Evolutionary conservation across 2,888 invertebrate genomes (phyloP), one percentile per base, ranked within the genome.

Genomic region (Xestia ashworthii): DNA sequence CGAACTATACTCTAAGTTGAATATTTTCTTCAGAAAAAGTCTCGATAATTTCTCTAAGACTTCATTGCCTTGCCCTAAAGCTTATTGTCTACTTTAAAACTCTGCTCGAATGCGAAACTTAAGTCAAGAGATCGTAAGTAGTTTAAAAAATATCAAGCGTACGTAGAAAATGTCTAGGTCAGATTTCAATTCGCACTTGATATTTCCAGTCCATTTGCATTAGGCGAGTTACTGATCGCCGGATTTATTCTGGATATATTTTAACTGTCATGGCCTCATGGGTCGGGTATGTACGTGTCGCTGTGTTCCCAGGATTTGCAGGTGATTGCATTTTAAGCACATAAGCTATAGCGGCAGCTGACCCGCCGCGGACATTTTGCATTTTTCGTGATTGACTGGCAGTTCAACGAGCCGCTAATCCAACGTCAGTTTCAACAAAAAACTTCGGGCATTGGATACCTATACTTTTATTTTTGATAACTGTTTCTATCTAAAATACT

Each of bases 361-460:
- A 76, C 79, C 68, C 48, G 75, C 72, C 74, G 83, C 85, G 71
- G 84, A 84, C 87, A 88, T 87, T 91, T 90, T 87, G 87, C 84
- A 88, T 89, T 90, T 87, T 83, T 84, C 71, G 76, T 86, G 88
- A 88, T 86, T 87, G 90, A 91, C 85, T 88, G 91, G 82, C 90
- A 90, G 85, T 77, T 78, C 73, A 76, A 83, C 79, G 82, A 71
- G 77, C 66, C 71, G 65, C 83, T 85, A 89, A 89, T 81, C 85
- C 83, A 60, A 67, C 76, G 83, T 65, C 71, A 81, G 81, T 81
- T 81, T 76, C 38, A 83, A 79, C 74, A 70, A 70, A 80, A 85
- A 70, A 41, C 69, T 19, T 70, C 55, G 11, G 38, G 65, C 60
- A 46, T 67, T 25, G 6, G 44, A 38, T 14, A n/a, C n/a, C n/a